Conservation (phyloP, 2,113 vertebrate species). For the Castor canadensis region DNA sequence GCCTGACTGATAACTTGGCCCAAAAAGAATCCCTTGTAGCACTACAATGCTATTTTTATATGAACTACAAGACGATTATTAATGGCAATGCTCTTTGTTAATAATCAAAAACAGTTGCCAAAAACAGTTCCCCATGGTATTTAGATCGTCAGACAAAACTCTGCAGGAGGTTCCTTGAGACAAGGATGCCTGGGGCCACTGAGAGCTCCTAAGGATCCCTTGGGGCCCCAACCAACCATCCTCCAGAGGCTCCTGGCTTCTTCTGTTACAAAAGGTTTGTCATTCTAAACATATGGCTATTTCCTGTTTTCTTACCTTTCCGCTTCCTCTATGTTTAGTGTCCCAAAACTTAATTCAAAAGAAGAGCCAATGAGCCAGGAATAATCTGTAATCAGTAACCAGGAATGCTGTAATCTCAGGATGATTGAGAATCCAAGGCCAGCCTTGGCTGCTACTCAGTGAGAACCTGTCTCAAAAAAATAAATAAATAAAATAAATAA, state of each 20-base stretch:
- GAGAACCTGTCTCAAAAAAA: background rate
- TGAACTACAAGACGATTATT: slow-evolving; percentile 20
- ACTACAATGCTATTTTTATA: background rate
- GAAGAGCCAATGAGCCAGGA: background rate
- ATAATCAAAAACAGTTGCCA: slow-evolving; percentile 3
- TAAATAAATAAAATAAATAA: too few species aligned
- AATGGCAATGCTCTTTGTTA: slow-evolving; percentile 25
- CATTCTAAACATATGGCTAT: background rate
- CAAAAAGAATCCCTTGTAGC: background rate
- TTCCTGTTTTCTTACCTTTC: background rate
- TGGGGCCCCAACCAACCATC: background rate
- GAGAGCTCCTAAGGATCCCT: background rate
- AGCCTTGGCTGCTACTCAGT: background rate
- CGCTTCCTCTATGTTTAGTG: background rate
- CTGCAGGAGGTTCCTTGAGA: background rate
- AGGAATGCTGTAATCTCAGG: background rate
- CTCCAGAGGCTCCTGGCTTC: background rate
- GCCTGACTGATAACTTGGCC: background rate
- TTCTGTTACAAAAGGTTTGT: background rate
- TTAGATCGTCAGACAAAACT: background rate
- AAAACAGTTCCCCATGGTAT: background rate
- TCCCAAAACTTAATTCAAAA: background rate
- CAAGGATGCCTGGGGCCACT: background rate
- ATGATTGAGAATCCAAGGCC: background rate
- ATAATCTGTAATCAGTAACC: background rate